Evolutionary conservation across 2,113 vertebrate genomes (phyloP).

Genomic region (Psettodes erumei): DNA sequence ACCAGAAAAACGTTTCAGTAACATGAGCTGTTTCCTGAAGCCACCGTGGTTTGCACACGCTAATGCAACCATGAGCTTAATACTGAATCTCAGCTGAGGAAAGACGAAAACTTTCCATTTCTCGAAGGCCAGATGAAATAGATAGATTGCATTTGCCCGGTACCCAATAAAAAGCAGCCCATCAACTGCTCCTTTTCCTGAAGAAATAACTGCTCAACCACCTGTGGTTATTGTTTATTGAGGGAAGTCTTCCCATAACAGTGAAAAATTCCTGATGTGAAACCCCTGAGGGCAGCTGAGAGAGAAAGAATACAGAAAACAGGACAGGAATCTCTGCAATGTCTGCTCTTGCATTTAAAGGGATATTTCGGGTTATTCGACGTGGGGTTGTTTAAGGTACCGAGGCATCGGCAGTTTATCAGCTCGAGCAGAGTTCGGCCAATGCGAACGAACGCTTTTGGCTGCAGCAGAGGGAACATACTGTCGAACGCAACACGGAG

Average conservation of each 20-base stretch:
- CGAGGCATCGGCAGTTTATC: too few species aligned
- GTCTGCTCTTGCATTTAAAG: slow-evolving; percentile 43
- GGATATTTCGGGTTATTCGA: too few species aligned
- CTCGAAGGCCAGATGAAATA: neutral
- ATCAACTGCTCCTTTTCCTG: slow-evolving; percentile 31
- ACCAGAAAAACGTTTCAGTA: neutral
- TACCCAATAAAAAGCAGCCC: neutral
- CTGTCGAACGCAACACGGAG: neutral
- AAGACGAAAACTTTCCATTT: slow-evolving; percentile 20
- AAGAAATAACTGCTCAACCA: slow-evolving; percentile 51
- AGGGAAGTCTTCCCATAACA: slow-evolving; percentile 54
- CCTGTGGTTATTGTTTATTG: slow-evolving; percentile 68
- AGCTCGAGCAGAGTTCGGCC: too few species aligned
- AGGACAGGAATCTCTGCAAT: slow-evolving; percentile 61
- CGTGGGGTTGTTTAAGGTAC: too few species aligned
- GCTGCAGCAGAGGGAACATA: slow-evolving; percentile 1
- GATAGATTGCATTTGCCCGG: neutral
- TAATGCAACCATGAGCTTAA: neutral
- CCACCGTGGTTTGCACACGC: neutral
- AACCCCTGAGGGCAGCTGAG: slow-evolving; percentile 54
- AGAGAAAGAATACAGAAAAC: slow-evolving; percentile 49
- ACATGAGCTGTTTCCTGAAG: neutral
- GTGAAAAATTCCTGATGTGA: slow-evolving; percentile 59
- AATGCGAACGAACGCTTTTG: too few species aligned
- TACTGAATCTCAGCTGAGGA: slow-evolving; percentile 5